Percentiles rank a stretch among this genome's conserved stretches.
Evolutionary conservation across 2,113 vertebrate genomes (phyloP).

Genomic region (Monopterus albus): DNA sequence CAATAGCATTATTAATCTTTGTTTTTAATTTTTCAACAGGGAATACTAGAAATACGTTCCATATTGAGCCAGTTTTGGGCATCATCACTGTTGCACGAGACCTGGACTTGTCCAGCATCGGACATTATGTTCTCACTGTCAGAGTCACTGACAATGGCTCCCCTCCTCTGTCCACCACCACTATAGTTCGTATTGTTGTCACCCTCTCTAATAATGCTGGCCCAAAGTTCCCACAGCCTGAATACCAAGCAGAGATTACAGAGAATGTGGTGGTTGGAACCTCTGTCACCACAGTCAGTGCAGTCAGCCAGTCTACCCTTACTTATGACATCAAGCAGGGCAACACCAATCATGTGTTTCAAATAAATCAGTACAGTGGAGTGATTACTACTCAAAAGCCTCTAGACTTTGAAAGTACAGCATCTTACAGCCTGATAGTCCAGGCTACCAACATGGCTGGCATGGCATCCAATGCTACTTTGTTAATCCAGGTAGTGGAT

Average conservation of each 20-base stretch:
- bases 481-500: constrained; percentile 90
- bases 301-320: constrained; percentile 92
- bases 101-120: constrained; percentile 89
- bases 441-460: constrained; percentile 97
- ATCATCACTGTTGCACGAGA: constrained; percentile 91
- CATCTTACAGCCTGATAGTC: constrained; percentile 87
- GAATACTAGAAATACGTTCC: constrained; percentile 92
- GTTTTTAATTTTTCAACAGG: constrained; percentile 79
- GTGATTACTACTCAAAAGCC: constrained; percentile 89
- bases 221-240: constrained; percentile 91
- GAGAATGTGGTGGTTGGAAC: constrained; percentile 91
- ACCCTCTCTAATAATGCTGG: constrained; percentile 93
- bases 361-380: constrained; percentile 95
- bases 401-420: constrained; percentile 88
- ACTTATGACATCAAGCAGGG: constrained; percentile 93
- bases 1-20: not conserved
- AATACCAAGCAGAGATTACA: constrained; percentile 92
- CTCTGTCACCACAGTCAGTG: constrained; percentile 88
- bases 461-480: constrained; percentile 90
- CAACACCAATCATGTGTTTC: constrained; percentile 85
- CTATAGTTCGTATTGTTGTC: constrained; percentile 90
- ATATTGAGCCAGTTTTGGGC: constrained; percentile 93
- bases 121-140: constrained; percentile 93
- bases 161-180: constrained; percentile 89
- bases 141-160: constrained; percentile 91